These are phyloP conservation scores for Thera britannica DNA, from an alignment of 2,888 invertebrate species.

Conservation along the genomic window DNA sequence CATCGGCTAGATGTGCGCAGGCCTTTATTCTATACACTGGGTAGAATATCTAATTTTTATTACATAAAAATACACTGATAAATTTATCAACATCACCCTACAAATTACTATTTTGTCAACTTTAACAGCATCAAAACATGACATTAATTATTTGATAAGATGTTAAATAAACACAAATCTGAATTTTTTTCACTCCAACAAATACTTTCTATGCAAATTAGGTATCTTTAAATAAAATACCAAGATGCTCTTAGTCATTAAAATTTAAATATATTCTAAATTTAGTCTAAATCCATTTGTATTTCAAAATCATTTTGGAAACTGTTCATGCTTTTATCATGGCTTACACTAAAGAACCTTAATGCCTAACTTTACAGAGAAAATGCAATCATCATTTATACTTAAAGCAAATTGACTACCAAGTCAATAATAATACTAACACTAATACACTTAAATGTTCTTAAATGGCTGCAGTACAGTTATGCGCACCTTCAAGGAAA, in stretches of 20 bases:
- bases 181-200: not conserved
- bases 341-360: slow-evolving; percentile 34
- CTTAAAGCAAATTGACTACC: slow-evolving; percentile 51
- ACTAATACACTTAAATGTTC: slow-evolving; percentile 45
- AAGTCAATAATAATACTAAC: slow-evolving; percentile 58
- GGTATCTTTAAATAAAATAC: not conserved
- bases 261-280: slow-evolving; percentile 1
- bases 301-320: not conserved
- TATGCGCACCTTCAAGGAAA: slow-evolving; percentile 42
- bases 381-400: slow-evolving; percentile 45
- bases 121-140: slow-evolving; percentile 10
- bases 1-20: too few relatives aligned
- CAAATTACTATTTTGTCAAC: slow-evolving; percentile 3
- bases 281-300: not conserved
- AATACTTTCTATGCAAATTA: not conserved
- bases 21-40: slow-evolving; percentile 4
- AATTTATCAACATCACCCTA: slow-evolving; percentile 13
- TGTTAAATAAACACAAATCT: not conserved
- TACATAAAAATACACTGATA: slow-evolving; percentile 12
- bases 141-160: slow-evolving; percentile 11
- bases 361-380: slow-evolving; percentile 37
- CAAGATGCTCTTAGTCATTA: not conserved
- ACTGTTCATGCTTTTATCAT: slow-evolving; percentile 32
- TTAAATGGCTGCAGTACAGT: slow-evolving; percentile 43
- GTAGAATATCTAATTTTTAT: not conserved